Evolutionary conservation across 2,888 invertebrate species (phyloP), one percentile per base, ranked within the genome.

Genomic region (Prionchulus punctatus): DNA sequence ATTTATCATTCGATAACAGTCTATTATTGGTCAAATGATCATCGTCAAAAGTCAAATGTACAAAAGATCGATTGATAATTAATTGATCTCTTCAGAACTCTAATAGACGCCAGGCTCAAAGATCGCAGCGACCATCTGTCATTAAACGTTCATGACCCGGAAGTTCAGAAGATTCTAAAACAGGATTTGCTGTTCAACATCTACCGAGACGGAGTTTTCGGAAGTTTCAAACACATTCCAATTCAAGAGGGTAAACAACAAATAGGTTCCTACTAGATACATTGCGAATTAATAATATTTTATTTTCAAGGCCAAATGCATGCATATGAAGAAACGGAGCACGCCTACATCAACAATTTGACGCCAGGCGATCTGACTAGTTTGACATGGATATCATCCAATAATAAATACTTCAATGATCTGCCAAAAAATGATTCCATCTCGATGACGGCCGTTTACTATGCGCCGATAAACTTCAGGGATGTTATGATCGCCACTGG

Each of bases 401-500:
- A 84, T 54, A 78, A 82, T 50, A 78, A 81, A 45, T 80, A 79
- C 66, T 79, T 80, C 67, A 45, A 45, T 23, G 23, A n/a, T 12
- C 23, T 45, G 12, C 45, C 45, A 12, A n/a, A n/a, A n/a, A n/a
- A n/a, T n/a, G n/a, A n/a, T n/a, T n/a, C 45, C 45, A 23, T n/a
- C 12, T 12, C 30, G 18, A 2, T 59, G 21, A 56, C 55, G 49
- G 1, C 79, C 61, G 90, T 92, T 18, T 86, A 90, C 73, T 92
- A 86, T 75, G 86, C 91, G 1, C 86, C 92, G 43, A 81, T 96
- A 59, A 96, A 96, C 77, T 96, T 96, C 84, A 82, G 94, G 63
- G 96, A 98, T 75, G 82, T 96, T 63, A 98, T 98, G 96, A 76
- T 96, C 69, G 92, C 94, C 30, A 89, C 89, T 27, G 96, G 94